These are phyloP conservation scores for Neoarius graeffei DNA, from an alignment of 2,113 vertebrate species.

Conservation along the genomic window DNA sequence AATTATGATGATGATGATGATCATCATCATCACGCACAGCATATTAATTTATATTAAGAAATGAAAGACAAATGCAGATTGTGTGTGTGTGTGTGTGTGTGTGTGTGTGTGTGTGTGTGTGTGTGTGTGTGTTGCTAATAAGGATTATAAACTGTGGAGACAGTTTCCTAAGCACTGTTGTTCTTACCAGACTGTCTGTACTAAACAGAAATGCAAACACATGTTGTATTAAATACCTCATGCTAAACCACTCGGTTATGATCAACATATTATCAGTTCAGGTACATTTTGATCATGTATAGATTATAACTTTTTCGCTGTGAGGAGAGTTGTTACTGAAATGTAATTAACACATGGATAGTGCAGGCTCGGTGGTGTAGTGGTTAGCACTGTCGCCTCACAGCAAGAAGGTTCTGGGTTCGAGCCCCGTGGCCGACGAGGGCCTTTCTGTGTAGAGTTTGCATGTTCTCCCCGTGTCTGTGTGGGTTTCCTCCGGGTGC, in stretches of 20 bases:
- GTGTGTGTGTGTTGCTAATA: background rate
- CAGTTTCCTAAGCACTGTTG: conserved; percentile 58
- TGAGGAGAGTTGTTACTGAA: background rate
- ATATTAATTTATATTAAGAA: background rate
- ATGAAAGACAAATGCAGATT: background rate
- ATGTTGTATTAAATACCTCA: background rate
- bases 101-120: background rate
- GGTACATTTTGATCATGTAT: background rate
- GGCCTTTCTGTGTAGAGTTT: no score
- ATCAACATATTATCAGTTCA: background rate
- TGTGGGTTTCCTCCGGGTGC: no score
- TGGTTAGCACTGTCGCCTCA: no score
- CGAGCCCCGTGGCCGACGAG: no score
- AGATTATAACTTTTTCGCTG: background rate
- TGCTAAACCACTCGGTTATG: background rate
- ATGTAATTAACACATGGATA: background rate
- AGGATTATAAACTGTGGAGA: conserved; percentile 53
- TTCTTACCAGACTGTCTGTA: conserved; percentile 9
- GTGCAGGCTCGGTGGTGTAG: no score
- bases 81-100: background rate
- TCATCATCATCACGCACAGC: background rate
- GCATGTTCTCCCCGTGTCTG: no score
- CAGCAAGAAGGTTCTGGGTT: no score
- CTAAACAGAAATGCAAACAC: conserved; percentile 42
- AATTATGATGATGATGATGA: background rate